Evolutionary conservation across 2,797 vertebrate genomes (phyloP).

Genomic region (Pygocentrus nattereri): DNA sequence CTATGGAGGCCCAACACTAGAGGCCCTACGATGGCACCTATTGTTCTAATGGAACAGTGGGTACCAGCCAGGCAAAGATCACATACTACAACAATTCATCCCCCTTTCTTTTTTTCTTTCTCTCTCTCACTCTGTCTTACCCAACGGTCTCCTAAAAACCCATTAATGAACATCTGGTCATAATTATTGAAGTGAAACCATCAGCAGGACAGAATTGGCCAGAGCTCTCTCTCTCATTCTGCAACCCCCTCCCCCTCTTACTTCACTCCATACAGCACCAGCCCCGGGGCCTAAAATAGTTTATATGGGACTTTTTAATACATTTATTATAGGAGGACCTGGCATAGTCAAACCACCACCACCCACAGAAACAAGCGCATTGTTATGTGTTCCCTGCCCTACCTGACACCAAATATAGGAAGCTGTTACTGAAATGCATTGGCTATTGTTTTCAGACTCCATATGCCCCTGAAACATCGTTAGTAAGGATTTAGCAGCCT

Average conservation of each 20-base stretch:
- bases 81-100: constrained; percentile 32
- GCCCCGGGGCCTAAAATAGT: constrained; percentile 74
- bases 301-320: constrained; percentile 77
- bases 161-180: constrained; percentile 78
- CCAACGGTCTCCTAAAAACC: constrained; percentile 62
- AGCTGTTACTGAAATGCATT: constrained; percentile 62
- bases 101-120: constrained; percentile 24
- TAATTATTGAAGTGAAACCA: constrained; percentile 74
- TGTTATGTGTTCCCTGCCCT: constrained; percentile 16
- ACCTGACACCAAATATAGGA: constrained; percentile 53
- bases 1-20: constrained; percentile 7
- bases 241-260: constrained; percentile 49
- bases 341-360: constrained; percentile 60
- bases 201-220: constrained; percentile 74
- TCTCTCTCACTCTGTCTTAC: constrained; percentile 43
- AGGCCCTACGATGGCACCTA: constrained; percentile 27
- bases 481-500: constrained; percentile 15
- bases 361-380: constrained; percentile 43
- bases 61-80: constrained; percentile 25
- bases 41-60: constrained; percentile 37
- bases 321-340: constrained; percentile 74
- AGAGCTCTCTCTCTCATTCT: constrained; percentile 43
- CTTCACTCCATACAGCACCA: constrained; percentile 58
- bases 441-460: constrained; percentile 66
- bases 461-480: constrained; percentile 34